These are phyloP conservation scores for Ciconia maguari DNA, from an alignment of 2,113 vertebrate genomes.

Conservation along the genomic window DNA sequence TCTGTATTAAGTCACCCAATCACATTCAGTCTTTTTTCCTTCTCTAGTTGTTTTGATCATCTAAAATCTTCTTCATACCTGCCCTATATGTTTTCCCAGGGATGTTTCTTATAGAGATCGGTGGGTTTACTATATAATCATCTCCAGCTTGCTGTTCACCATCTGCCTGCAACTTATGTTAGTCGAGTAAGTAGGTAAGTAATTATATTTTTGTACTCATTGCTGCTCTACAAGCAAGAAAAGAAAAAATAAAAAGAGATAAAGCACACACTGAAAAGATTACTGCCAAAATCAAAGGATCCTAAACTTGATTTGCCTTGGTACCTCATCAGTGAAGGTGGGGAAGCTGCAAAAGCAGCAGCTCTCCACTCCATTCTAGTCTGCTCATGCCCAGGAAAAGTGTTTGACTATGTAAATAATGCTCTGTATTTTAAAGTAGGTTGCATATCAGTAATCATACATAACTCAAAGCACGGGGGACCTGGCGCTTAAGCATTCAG, in stretches of 20 bases:
- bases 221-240: background rate
- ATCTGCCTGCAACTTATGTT: background rate
- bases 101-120: background rate
- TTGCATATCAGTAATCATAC: background rate
- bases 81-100: background rate
- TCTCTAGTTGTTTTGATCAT: background rate
- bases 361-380: background rate
- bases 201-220: background rate
- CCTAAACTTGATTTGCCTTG: background rate
- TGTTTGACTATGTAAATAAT: background rate
- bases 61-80: constrained; percentile 4
- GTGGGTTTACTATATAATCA: background rate
- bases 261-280: background rate
- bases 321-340: background rate
- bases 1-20: constrained; percentile 23
- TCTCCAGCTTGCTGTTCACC: background rate
- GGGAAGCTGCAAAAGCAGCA: background rate
- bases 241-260: background rate
- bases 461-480: background rate
- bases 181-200: background rate
- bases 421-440: background rate
- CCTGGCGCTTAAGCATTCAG: background rate
- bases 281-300: background rate
- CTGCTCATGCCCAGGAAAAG: background rate
- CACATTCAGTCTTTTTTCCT: background rate